Conservation (phyloP, 2,797 vertebrate species). For the Scyliorhinus canicula region DNA sequence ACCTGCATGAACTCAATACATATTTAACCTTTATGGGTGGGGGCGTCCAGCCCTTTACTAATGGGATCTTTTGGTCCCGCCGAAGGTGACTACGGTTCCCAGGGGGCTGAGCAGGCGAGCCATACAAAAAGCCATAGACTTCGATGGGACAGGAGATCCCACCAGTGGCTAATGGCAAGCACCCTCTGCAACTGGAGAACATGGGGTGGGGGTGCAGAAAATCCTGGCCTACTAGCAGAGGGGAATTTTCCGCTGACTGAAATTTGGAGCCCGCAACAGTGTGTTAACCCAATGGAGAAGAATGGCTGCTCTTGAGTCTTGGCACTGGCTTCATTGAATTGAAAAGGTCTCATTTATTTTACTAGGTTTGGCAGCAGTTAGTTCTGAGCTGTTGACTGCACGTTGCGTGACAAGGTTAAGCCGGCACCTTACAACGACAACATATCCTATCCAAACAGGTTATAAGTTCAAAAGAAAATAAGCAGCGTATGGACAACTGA, state of each 20-base stretch:
- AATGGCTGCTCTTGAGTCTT: background rate
- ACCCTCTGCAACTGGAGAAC: too few species aligned
- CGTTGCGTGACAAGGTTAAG: conserved; percentile 13
- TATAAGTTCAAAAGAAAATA: too few species aligned
- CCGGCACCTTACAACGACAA: background rate
- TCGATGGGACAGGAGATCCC: too few species aligned
- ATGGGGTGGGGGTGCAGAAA: too few species aligned
- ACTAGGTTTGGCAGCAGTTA: background rate
- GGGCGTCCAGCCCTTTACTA: too few species aligned
- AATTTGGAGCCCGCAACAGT: background rate
- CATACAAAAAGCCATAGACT: too few species aligned
- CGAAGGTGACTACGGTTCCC: too few species aligned
- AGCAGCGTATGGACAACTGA: background rate
- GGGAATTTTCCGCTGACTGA: background rate
- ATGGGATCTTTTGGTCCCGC: too few species aligned
- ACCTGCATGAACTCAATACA: background rate
- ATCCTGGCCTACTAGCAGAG: background rate
- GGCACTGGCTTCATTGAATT: background rate
- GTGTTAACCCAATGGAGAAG: background rate
- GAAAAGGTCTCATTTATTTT: background rate
- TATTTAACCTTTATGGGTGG: background rate
- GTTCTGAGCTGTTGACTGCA: background rate
- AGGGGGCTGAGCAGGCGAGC: too few species aligned
- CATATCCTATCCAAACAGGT: background rate
- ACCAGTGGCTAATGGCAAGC: too few species aligned